phyloP scores from a whole-genome alignment of 2,888 invertebrate genomes.

The Lochmaea crataegi region DNA sequence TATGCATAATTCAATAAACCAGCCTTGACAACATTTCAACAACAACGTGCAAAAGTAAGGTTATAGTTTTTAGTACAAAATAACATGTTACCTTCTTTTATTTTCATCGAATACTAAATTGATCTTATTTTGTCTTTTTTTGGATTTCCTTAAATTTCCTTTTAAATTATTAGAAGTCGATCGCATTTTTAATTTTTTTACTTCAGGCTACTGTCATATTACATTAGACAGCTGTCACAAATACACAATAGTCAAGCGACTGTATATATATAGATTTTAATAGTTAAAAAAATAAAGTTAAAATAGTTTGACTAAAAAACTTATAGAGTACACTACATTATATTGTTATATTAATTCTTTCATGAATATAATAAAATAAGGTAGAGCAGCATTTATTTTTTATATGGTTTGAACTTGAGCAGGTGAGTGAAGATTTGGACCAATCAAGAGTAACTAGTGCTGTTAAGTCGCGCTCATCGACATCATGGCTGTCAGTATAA shows the following conservation, averaged over 20 bases:
- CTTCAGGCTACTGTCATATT: neutral
- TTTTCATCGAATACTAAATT: slow-evolving; percentile 72
- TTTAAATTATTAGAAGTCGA: slow-evolving; percentile 38
- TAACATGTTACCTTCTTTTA: slow-evolving; percentile 68
- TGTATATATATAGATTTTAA: neutral
- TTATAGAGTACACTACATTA: neutral
- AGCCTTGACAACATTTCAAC: neutral
- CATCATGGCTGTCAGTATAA: slow-evolving; percentile 98
- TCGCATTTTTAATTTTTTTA: slow-evolving; percentile 36
- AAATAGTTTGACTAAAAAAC: neutral
- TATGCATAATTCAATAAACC: too few relatives aligned
- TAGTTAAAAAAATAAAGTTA: neutral
- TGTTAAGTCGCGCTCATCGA: slow-evolving; percentile 87
- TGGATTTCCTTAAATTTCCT: slow-evolving; percentile 58
- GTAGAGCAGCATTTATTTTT: neutral
- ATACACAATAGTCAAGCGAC: slow-evolving; percentile 16
- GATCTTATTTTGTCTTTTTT: slow-evolving; percentile 66
- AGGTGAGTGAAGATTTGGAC: slow-evolving; percentile 60
- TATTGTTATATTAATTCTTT: neutral
- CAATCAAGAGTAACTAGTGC: slow-evolving; percentile 76
- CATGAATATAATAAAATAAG: neutral
- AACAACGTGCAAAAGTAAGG: slow-evolving; percentile 31
- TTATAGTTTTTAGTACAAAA: slow-evolving; percentile 13
- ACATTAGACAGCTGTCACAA: slow-evolving; percentile 10
- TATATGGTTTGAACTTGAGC: slow-evolving; percentile 15